A percentile compares a stretch with the other conserved stretches of the same genome.
Evolutionary conservation across 2,888 invertebrate genomes (phyloP).

Genomic region (Xanthia icteritia): DNA sequence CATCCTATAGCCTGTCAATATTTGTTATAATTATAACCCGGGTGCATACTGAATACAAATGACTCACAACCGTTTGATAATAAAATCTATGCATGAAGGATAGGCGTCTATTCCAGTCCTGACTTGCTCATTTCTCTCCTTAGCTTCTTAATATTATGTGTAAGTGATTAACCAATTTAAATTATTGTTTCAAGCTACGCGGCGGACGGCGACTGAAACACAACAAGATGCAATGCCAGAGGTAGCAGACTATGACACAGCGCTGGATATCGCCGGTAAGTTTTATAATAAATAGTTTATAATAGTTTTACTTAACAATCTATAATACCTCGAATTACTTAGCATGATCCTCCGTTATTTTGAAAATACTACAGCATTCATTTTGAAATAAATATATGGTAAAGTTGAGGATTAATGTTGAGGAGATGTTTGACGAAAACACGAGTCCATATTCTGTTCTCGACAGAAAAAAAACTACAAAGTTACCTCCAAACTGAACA

Average conservation of each 20-base stretch:
- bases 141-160: neutral
- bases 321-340: no score
- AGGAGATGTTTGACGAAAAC: no score
- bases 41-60: no score
- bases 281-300: neutral
- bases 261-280: constrained; percentile 83
- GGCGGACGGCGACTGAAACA: constrained; percentile 66
- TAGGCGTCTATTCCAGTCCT: neutral
- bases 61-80: neutral
- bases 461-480: no score
- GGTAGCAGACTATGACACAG: constrained; percentile 85
- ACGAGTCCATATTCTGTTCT: no score
- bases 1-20: no score
- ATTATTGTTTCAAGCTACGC: constrained; percentile 72
- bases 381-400: no score
- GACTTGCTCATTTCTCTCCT: neutral
- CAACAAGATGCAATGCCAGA: constrained; percentile 71
- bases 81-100: neutral
- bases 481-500: no score
- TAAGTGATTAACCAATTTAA: neutral
- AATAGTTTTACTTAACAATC: neutral
- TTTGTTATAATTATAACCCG: no score
- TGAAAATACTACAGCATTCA: no score
- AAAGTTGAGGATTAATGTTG: no score
- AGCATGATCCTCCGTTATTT: no score